These are phyloP conservation scores for Nasonovia ribisnigri DNA, from an alignment of 2,888 invertebrate species.

Conservation along the genomic window DNA sequence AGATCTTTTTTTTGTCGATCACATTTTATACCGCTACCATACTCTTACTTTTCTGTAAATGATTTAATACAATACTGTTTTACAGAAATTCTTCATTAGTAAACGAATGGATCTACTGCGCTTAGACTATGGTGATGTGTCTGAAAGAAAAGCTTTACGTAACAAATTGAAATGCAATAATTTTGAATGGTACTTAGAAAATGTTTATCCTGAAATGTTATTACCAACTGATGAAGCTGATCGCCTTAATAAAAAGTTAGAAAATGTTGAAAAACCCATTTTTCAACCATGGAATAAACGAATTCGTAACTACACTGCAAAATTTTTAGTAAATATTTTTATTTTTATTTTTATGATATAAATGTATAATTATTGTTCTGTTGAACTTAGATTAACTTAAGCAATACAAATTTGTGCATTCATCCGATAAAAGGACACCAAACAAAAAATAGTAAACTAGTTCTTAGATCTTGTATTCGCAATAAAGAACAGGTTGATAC, in stretches of 20 bases:
- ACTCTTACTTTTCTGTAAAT: neutral
- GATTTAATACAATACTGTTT: constrained; percentile 66
- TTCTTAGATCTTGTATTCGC: constrained; percentile 79
- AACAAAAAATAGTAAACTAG: constrained; percentile 81
- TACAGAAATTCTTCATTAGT: constrained; percentile 82
- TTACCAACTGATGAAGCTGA: constrained; percentile 75
- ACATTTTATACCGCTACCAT: neutral
- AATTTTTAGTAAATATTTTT: constrained; percentile 69
- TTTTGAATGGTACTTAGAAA: constrained; percentile 90
- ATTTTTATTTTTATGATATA: constrained; percentile 4
- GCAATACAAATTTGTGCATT: constrained; percentile 81
- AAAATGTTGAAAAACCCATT: constrained; percentile 75
- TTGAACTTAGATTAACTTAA: constrained; percentile 77
- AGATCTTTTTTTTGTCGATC: neutral
- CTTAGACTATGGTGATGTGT: constrained; percentile 81
- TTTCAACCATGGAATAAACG: constrained; percentile 88
- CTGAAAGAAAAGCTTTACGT: constrained; percentile 80
- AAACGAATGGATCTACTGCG: constrained; percentile 76
- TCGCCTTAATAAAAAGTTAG: constrained; percentile 75
- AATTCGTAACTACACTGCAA: constrained; percentile 70
- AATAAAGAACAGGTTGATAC: constrained; percentile 78
- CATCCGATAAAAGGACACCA: constrained; percentile 83
- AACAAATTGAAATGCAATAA: constrained; percentile 82
- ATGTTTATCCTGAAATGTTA: constrained; percentile 85
- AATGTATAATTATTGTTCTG: constrained; percentile 30